Evolutionary conservation across 2,797 vertebrate genomes (phyloP).

Genomic region (Hyperoplus lanceolatus): DNA sequence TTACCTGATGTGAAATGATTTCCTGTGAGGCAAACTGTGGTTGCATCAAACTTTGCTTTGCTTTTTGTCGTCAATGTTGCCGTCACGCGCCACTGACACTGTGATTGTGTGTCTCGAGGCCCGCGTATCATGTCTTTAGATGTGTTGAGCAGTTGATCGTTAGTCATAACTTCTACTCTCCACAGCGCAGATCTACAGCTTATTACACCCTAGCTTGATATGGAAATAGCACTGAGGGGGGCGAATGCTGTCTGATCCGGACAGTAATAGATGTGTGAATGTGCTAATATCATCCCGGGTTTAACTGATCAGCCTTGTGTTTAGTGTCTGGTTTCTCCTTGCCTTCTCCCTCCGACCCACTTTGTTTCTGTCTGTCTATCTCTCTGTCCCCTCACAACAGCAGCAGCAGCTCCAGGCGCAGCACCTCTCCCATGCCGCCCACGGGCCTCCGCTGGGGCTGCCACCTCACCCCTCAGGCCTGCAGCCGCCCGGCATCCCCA

Average conservation of each 20-base stretch:
- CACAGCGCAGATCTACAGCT: slow-evolving; percentile 56
- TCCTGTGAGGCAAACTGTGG: slow-evolving; percentile 25
- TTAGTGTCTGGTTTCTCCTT: slow-evolving; percentile 57
- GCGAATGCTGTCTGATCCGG: slow-evolving; percentile 55
- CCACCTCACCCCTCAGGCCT: slow-evolving; percentile 94
- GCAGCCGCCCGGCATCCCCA: slow-evolving; percentile 92
- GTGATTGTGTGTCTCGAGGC: slow-evolving; percentile 15
- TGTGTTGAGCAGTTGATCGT: slow-evolving; percentile 51
- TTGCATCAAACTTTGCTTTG: slow-evolving; percentile 33
- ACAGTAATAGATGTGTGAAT: slow-evolving; percentile 74
- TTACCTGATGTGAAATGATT: slow-evolving; percentile 43
- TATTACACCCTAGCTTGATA: slow-evolving; percentile 53
- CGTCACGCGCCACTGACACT: slow-evolving; percentile 3
- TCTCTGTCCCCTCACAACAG: slow-evolving; percentile 78
- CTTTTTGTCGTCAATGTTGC: slow-evolving; percentile 13
- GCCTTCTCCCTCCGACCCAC: slow-evolving; percentile 81
- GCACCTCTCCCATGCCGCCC: slow-evolving; percentile 95
- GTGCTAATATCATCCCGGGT: slow-evolving; percentile 69
- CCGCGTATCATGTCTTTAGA: slow-evolving; percentile 17
- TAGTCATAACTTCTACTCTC: slow-evolving; percentile 53
- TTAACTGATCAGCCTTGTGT: slow-evolving; percentile 65
- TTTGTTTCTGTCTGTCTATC: slow-evolving; percentile 74
- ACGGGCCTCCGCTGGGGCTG: slow-evolving; percentile 92
- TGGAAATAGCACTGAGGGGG: slow-evolving; percentile 60
- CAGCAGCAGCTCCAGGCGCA: slow-evolving; percentile 94